A percentile compares a stretch with the other conserved stretches of the same genome.
phyloP scores from a whole-genome alignment of 2,113 vertebrate species.

The Nipponia nippon region DNA sequence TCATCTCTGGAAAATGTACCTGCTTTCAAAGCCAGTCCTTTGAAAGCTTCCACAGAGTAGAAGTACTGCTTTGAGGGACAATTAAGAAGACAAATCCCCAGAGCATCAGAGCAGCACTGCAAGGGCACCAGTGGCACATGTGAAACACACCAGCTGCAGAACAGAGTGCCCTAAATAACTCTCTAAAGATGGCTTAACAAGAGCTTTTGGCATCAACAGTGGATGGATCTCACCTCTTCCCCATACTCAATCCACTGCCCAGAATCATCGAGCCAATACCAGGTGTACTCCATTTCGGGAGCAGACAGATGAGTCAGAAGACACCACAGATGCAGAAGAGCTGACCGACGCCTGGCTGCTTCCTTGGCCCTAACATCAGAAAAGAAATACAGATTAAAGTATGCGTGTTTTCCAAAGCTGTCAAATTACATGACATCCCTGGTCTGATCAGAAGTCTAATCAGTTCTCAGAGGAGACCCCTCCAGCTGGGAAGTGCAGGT shows the following conservation, averaged over 20 bases:
- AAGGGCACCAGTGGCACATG: fast-evolving
- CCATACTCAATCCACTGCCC: constrained; percentile 80
- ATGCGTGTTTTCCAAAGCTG: background rate
- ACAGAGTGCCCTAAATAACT: background rate
- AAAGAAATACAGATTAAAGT: background rate
- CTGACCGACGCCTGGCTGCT: background rate
- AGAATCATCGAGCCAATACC: constrained; percentile 80
- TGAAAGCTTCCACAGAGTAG: background rate
- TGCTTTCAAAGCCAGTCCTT: background rate
- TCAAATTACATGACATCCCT: background rate
- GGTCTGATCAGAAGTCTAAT: background rate
- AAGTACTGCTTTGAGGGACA: background rate
- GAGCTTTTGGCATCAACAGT: background rate
- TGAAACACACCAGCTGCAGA: background rate
- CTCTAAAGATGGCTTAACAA: background rate
- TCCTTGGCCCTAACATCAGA: background rate
- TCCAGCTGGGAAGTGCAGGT: background rate
- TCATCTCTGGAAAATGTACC: background rate
- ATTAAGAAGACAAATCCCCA: background rate
- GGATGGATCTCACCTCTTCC: constrained; percentile 67
- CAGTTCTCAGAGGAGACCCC: background rate
- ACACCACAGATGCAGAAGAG: constrained; percentile 51
- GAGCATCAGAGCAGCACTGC: background rate
- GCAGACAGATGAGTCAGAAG: constrained; percentile 61
- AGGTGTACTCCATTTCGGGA: constrained; percentile 77